Conservation (phyloP, 2,888 invertebrate species). For the Dolomedes plantarius region DNA sequence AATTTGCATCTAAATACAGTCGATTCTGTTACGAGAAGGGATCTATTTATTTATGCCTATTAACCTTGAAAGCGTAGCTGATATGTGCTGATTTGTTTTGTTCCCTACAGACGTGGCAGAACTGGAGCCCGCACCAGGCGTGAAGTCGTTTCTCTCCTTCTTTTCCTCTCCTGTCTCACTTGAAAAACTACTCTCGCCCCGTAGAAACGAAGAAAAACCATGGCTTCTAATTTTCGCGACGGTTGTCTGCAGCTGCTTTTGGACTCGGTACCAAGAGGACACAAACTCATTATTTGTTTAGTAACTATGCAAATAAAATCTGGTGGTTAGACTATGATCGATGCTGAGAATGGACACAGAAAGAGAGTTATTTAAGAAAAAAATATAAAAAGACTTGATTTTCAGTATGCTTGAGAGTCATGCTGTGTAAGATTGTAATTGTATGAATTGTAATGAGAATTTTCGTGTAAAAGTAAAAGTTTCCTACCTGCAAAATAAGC, state of each 20-base stretch:
- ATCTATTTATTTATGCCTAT: too few relatives aligned
- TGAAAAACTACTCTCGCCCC: conserved; percentile 39
- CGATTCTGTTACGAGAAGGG: too few relatives aligned
- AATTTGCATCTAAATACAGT: too few relatives aligned
- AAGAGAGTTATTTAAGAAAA: conserved; percentile 37
- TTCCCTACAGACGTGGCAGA: conserved; percentile 60
- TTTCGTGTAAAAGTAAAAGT: conserved; percentile 72
- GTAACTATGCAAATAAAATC: conserved; percentile 54
- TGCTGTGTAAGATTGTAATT: conserved; percentile 64
- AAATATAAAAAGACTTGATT: conserved; percentile 62
- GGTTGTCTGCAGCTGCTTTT: conserved; percentile 68
- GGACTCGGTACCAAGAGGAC: conserved; percentile 64
- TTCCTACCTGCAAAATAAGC: conserved; percentile 72
- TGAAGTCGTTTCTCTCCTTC: conserved; percentile 45
- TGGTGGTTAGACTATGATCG: conserved; percentile 62
- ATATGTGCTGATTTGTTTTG: not conserved
- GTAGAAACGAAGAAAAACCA: conserved; percentile 53
- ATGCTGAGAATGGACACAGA: conserved; percentile 51
- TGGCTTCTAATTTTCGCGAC: conserved; percentile 65
- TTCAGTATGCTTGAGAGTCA: conserved; percentile 43
- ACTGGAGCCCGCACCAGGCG: conserved; percentile 67
- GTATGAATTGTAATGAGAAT: conserved; percentile 66
- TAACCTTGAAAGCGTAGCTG: too few relatives aligned
- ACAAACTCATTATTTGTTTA: conserved; percentile 45
- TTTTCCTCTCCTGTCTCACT: conserved; percentile 40